phyloP scores from a whole-genome alignment of 2,113 vertebrate species.

The Mustelus asterias region DNA sequence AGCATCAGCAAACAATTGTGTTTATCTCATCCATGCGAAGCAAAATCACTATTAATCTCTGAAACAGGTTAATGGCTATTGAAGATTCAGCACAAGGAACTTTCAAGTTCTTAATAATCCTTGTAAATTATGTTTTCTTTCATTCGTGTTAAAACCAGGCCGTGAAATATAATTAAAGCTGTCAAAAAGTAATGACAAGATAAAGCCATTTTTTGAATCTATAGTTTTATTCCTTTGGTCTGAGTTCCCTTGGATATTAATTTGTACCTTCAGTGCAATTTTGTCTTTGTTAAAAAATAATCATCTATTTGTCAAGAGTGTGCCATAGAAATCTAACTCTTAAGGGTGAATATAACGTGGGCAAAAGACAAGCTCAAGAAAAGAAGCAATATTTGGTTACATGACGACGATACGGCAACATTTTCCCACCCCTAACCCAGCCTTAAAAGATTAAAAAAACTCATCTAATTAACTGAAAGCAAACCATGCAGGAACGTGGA shows the following conservation, averaged over 20 bases:
- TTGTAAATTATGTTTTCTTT: slow-evolving; percentile 9
- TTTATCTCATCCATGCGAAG: slow-evolving; percentile 21
- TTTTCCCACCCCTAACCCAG: background rate
- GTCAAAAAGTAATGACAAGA: slow-evolving; percentile 29
- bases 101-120: background rate
- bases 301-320: background rate
- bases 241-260: background rate
- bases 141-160: background rate
- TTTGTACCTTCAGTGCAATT: background rate
- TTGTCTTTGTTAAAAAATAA: background rate
- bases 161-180: slow-evolving; percentile 7
- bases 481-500: background rate
- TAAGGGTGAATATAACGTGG: background rate
- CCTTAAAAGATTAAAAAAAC: background rate
- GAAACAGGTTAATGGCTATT: slow-evolving; percentile 28
- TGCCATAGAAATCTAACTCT: background rate
- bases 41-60: slow-evolving; percentile 37
- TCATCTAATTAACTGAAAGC: background rate
- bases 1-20: background rate
- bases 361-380: too few species aligned
- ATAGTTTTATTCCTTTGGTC: background rate
- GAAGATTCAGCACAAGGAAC: slow-evolving; percentile 1
- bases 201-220: background rate
- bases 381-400: background rate
- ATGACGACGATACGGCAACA: background rate